Evolutionary conservation across 2,888 invertebrate species (phyloP).

Genomic region (Caenorhabditis drosophilae): DNA sequence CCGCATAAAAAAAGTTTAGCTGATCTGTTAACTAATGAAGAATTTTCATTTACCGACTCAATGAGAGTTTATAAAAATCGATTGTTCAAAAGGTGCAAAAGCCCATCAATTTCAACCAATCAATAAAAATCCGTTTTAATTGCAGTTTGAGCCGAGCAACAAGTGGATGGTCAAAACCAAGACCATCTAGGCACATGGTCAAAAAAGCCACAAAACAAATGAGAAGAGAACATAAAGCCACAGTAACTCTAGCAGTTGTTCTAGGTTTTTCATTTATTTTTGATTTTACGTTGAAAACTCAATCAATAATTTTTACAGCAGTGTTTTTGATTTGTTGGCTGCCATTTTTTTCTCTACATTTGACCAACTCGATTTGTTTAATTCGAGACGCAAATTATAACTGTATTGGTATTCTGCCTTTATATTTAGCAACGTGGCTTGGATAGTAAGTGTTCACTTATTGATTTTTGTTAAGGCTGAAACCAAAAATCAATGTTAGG

Average conservation of each 20-base stretch:
- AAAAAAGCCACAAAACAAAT: constrained; percentile 68
- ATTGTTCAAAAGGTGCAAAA: constrained; percentile 48
- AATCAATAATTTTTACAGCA: constrained; percentile 76
- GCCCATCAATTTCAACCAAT: neutral
- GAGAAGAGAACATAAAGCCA: constrained; percentile 89
- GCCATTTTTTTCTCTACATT: constrained; percentile 97
- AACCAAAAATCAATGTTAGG: neutral
- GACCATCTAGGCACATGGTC: constrained; percentile 61
- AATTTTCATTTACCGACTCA: constrained; percentile 44
- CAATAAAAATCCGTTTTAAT: too few relatives aligned
- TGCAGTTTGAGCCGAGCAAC: constrained; percentile 45
- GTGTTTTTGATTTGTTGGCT: constrained; percentile 98
- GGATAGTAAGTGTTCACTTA: constrained; percentile 76
- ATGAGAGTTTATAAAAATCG: constrained; percentile 51
- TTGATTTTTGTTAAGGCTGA: neutral
- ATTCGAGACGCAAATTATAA: constrained; percentile 38
- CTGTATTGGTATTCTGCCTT: constrained; percentile 72
- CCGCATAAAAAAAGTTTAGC: constrained; percentile 30
- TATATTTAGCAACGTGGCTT: constrained; percentile 93
- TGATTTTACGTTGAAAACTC: neutral
- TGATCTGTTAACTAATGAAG: constrained; percentile 28
- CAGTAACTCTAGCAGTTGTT: constrained; percentile 96
- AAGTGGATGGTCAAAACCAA: constrained; percentile 49
- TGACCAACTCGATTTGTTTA: constrained; percentile 93
- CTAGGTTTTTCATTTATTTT: constrained; percentile 76